Evolutionary conservation across 2,888 invertebrate species (phyloP), one percentile per base, ranked within the genome.

Genomic region (Chirona hameri): DNA sequence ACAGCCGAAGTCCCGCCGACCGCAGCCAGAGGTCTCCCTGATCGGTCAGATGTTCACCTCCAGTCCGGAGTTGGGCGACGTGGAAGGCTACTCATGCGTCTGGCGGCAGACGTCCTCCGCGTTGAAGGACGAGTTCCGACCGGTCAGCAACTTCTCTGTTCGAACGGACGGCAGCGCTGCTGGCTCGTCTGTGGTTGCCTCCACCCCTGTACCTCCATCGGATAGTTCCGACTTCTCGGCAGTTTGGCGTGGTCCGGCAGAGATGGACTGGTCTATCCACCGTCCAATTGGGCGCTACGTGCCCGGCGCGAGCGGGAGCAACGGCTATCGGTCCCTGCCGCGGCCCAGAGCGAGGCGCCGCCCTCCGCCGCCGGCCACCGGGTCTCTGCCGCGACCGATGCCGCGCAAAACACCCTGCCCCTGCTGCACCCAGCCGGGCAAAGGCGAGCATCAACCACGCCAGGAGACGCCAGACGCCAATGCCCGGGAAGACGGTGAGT

Each of bases 401-500:
- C 72, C 72, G 18, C 15, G 72, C 18, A 14, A 39, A 7, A 76
- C 31, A 5, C 72, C 72, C 72, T 76, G 72, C 48, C 55, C 72
- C 15, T 83, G 83, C 81, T 92, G 91, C 84, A 91, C 91, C 57
- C 95, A 95, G 86, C 90, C 93, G 85, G 94, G 95, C 0, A 89
- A 97, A 60, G n/a, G n/a, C n/a, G n/a, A n/a, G n/a, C 90, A 93
- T 86, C 91, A 92, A n/a, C 69, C 95, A 94, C 87, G 95, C 96
- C 87, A 93, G 96, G 96, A 0, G 95, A 97, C 0, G 94, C 95
- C 88, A 94, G n/a, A n/a, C n/a, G n/a, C n/a, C n/a, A n/a, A n/a
- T n/a, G n/a, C n/a, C n/a, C n/a, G n/a, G n/a, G n/a, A n/a, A 7
- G 12, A 12, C 48, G 48, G 48, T 48, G 48, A 48, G 48, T 48